Conservation (phyloP, 1,140 invertebrate species). For the Dryas iulia region DNA sequence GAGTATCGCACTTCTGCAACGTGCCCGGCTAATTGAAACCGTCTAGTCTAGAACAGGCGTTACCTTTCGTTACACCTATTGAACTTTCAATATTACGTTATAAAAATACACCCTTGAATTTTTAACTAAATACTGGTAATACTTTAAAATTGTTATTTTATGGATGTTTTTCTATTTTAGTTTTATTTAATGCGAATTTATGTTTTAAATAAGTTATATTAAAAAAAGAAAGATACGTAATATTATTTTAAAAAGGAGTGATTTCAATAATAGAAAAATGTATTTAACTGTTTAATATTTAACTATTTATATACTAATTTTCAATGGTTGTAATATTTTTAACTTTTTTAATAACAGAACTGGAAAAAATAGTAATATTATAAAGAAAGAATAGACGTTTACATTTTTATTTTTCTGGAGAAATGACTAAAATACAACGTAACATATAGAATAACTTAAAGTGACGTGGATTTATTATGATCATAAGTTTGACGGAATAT, state of each 20-base stretch:
- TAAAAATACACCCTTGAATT: neutral
- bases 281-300: too few species aligned
- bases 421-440: neutral
- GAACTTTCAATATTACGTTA: neutral
- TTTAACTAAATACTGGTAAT: neutral
- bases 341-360: too few species aligned
- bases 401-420: neutral
- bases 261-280: too few species aligned
- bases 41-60: slow-evolving; percentile 32
- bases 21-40: slow-evolving; percentile 35
- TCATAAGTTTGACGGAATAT: slow-evolving; percentile 33
- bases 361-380: too few species aligned
- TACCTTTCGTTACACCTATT: slow-evolving; percentile 21
- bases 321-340: too few species aligned
- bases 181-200: neutral
- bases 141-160: neutral
- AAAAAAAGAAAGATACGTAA: too few species aligned
- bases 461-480: slow-evolving; percentile 25
- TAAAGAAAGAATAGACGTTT: neutral
- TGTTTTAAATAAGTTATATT: too few species aligned
- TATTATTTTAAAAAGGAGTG: too few species aligned
- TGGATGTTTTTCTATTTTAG: neutral
- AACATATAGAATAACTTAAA: neutral
- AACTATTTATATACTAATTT: too few species aligned
- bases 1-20: slow-evolving; percentile 33